A percentile compares a stretch with the other conserved stretches of the same genome.
phyloP scores from a whole-genome alignment of 1,140 invertebrate species.

The Drosophila novamexicana region DNA sequence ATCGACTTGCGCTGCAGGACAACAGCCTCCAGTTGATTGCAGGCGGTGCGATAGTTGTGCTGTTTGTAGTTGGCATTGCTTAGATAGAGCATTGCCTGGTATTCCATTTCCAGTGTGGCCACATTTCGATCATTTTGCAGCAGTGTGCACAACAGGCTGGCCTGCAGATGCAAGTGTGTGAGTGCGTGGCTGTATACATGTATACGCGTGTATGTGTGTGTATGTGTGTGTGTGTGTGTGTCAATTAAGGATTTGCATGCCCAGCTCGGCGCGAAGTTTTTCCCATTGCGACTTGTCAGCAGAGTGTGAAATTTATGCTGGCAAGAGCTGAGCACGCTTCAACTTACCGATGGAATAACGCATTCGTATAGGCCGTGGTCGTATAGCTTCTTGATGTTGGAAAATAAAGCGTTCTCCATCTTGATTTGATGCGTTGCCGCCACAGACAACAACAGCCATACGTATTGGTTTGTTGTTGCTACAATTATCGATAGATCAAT shows the following conservation, averaged over 20 bases:
- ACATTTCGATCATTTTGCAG: conserved; percentile 71
- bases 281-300: not conserved
- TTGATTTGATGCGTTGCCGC: conserved; percentile 28
- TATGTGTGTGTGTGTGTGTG: not conserved
- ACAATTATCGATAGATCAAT: conserved; percentile 22
- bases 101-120: conserved; percentile 72
- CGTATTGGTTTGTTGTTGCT: conserved; percentile 14
- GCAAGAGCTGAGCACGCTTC: not conserved
- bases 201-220: not conserved
- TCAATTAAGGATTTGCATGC: not conserved
- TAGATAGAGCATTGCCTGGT: conserved; percentile 67
- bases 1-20: conserved; percentile 61
- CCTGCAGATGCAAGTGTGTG: conserved; percentile 40
- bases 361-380: conserved; percentile 74
- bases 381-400: conserved; percentile 75
- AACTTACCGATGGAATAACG: conserved; percentile 68
- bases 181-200: not conserved
- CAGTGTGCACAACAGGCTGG: conserved; percentile 63
- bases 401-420: conserved; percentile 74
- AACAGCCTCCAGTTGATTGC: conserved; percentile 48
- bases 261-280: not conserved
- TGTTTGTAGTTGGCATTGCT: conserved; percentile 63
- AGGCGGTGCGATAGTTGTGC: conserved; percentile 54
- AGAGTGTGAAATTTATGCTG: not conserved
- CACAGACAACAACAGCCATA: conserved; percentile 17